phyloP scores from a whole-genome alignment of 2,797 vertebrate species.

The Peromyscus nudipes region DNA sequence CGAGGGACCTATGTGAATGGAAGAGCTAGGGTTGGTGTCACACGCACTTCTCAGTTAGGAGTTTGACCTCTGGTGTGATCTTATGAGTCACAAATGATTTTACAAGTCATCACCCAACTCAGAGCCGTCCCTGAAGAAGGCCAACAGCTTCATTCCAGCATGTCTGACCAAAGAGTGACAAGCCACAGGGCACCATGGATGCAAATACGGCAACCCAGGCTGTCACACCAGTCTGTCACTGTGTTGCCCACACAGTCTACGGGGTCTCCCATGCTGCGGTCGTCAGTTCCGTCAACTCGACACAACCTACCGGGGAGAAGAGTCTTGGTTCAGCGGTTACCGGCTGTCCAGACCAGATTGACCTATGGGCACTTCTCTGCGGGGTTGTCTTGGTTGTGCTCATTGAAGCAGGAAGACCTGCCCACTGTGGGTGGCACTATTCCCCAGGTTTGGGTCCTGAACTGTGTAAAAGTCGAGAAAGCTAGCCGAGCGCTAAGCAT shows the following conservation, averaged over 20 bases:
- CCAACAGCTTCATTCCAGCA: rapidly evolving
- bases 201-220: not conserved
- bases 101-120: not conserved
- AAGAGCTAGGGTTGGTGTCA: not conserved
- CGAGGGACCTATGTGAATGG: not conserved
- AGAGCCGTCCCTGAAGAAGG: rapidly evolving
- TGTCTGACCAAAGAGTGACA: not conserved
- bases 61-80: not conserved
- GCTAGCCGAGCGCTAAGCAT: no score
- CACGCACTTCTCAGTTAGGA: not conserved
- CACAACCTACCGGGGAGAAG: not conserved
- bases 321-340: no score
- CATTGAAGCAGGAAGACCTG: not conserved
- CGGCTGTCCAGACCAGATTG: no score
- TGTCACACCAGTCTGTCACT: rapidly evolving
- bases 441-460: not conserved
- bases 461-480: not conserved
- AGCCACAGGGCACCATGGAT: not conserved
- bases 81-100: not conserved
- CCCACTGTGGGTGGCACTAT: not conserved
- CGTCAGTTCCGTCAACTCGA: not conserved
- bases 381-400: not conserved
- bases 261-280: not conserved
- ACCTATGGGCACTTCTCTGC: not conserved
- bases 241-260: not conserved